These are phyloP conservation scores for Pristionchus arcanus DNA, from an alignment of 2,888 invertebrate species.

Conservation along the genomic window DNA sequence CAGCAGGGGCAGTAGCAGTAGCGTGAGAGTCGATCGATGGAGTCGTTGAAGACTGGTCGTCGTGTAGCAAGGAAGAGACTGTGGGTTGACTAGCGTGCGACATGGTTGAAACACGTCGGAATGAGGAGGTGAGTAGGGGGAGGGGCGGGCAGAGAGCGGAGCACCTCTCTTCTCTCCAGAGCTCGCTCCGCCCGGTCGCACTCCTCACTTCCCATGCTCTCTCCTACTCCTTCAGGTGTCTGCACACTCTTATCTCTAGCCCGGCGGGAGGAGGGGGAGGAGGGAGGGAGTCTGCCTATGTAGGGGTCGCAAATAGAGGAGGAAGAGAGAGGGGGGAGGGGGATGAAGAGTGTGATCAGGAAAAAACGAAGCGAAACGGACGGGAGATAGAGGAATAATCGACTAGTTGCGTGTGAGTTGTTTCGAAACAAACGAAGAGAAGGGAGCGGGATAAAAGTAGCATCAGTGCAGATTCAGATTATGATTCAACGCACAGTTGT, in stretches of 20 bases:
- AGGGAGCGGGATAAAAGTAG: slow-evolving; percentile 16
- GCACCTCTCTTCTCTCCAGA: background rate
- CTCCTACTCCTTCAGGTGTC: slow-evolving; percentile 9
- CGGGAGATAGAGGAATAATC: slow-evolving; percentile 38
- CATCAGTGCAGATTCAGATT: slow-evolving; percentile 34
- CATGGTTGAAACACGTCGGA: slow-evolving; percentile 51
- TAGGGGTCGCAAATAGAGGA: slow-evolving; percentile 50
- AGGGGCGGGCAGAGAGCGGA: slow-evolving; percentile 5
- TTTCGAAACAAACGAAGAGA: slow-evolving; percentile 47
- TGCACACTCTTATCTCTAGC: slow-evolving; percentile 33
- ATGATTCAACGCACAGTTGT: slow-evolving; percentile 38
- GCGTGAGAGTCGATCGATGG: background rate
- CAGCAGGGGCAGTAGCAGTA: background rate
- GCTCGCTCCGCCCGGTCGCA: slow-evolving; percentile 24
- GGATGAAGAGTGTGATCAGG: slow-evolving; percentile 50
- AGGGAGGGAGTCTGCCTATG: slow-evolving; percentile 42
- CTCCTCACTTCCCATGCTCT: slow-evolving; percentile 12
- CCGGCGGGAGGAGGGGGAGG: slow-evolving; percentile 5
- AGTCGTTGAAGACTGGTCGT: background rate
- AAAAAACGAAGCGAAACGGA: slow-evolving; percentile 24
- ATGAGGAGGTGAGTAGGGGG: slow-evolving; percentile 21
- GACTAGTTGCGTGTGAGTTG: background rate
- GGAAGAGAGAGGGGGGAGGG: background rate
- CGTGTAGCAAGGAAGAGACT: slow-evolving; percentile 2
- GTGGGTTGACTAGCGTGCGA: slow-evolving; percentile 27